These are phyloP conservation scores for Fragum sueziense DNA, from an alignment of 2,888 invertebrate genomes.

Conservation along the genomic window DNA sequence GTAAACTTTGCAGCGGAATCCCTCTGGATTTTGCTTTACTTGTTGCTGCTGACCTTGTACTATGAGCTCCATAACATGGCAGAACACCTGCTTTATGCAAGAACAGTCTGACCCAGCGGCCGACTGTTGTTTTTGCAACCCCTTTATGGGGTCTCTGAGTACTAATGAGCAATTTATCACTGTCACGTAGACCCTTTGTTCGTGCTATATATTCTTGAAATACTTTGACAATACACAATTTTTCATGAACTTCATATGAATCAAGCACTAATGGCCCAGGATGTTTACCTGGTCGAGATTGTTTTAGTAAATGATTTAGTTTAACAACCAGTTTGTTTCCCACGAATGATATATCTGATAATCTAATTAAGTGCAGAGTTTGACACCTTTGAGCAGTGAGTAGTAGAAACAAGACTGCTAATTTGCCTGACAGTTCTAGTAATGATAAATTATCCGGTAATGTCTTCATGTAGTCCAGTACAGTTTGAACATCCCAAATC, in stretches of 20 bases:
- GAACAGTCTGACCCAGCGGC: neutral
- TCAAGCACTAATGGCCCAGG: neutral
- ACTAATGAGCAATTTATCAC: too few relatives aligned
- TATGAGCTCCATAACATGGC: neutral
- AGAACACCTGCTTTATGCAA: neutral
- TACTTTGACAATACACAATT: neutral
- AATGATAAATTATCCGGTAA: neutral
- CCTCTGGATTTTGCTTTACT: neutral
- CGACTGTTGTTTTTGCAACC: neutral
- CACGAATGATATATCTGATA: neutral
- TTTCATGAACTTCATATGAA: neutral
- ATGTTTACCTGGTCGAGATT: neutral
- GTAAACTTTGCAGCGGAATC: neutral
- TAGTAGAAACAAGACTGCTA: neutral
- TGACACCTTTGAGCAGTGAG: too few relatives aligned
- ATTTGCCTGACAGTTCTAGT: neutral
- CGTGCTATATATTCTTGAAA: neutral
- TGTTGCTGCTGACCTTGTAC: neutral
- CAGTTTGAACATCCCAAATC: conserved; percentile 11
- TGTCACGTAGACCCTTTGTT: neutral
- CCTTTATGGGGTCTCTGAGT: neutral
- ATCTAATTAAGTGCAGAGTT: neutral
- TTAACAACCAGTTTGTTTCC: too few relatives aligned
- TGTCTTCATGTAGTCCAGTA: neutral
- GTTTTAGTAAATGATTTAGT: neutral